Conservation (phyloP, 2,888 invertebrate species). For the Perizoma affinitatum region DNA sequence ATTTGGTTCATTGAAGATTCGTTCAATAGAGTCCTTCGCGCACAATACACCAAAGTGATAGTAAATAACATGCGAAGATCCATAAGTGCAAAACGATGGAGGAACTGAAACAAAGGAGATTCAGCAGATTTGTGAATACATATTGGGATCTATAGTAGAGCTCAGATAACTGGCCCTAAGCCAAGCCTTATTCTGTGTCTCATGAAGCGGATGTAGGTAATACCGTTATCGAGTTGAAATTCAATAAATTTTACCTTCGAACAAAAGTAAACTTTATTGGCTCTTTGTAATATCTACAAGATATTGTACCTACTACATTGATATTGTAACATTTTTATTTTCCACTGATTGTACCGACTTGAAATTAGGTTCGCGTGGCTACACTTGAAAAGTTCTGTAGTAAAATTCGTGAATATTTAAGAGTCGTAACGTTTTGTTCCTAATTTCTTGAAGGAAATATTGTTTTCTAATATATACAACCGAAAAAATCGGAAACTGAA, state of each 20-base stretch:
- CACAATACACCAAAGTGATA: slow-evolving; percentile 27
- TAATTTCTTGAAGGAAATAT: slow-evolving; percentile 30
- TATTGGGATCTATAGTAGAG: slow-evolving; percentile 30
- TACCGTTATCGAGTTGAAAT: slow-evolving; percentile 38
- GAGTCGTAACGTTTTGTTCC: slow-evolving; percentile 36
- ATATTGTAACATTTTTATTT: slow-evolving; percentile 39
- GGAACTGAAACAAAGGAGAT: slow-evolving; percentile 33
- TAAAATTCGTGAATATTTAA: slow-evolving; percentile 37
- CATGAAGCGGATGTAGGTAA: slow-evolving; percentile 28
- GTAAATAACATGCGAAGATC: slow-evolving; percentile 29
- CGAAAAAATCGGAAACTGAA: slow-evolving; percentile 10
- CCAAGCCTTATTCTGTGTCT: slow-evolving; percentile 38
- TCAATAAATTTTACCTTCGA: slow-evolving; percentile 39
- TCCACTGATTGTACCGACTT: slow-evolving; percentile 36
- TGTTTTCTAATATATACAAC: slow-evolving; percentile 3
- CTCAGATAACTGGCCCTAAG: slow-evolving; percentile 40
- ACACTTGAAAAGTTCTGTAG: slow-evolving; percentile 36
- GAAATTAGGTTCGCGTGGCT: slow-evolving; percentile 37
- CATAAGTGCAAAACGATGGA: slow-evolving; percentile 28
- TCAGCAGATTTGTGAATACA: slow-evolving; percentile 34
- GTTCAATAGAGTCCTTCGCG: slow-evolving; percentile 18
- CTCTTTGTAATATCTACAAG: slow-evolving; percentile 22
- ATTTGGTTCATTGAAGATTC: slow-evolving; percentile 18
- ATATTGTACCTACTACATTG: slow-evolving; percentile 26
- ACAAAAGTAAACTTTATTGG: slow-evolving; percentile 26